These are phyloP conservation scores for Morinoia aosen DNA, from an alignment of 2,888 invertebrate species.

Conservation along the genomic window DNA sequence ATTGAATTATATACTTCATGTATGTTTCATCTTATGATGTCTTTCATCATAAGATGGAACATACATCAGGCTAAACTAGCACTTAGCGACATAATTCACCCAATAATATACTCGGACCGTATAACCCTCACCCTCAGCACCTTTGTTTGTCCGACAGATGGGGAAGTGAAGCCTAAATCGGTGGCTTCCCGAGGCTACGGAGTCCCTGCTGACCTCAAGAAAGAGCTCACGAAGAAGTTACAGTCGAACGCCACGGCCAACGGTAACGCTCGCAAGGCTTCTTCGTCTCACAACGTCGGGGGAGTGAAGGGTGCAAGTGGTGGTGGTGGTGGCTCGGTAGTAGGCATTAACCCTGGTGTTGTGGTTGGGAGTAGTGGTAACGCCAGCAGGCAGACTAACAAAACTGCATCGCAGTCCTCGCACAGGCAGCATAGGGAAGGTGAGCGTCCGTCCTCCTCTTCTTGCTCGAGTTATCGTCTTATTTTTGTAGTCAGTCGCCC, in stretches of 20 bases:
- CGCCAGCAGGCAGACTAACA: neutral
- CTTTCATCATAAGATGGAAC: no score
- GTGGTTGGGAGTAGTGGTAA: conserved; percentile 27
- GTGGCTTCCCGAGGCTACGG: conserved; percentile 57
- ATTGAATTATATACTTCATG: no score
- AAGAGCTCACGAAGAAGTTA: conserved; percentile 53
- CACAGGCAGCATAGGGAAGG: neutral
- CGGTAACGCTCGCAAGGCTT: conserved; percentile 48
- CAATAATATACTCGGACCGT: no score
- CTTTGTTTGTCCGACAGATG: neutral
- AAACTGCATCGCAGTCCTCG: neutral
- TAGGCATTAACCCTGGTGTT: conserved; percentile 34
- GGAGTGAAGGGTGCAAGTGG: conserved; percentile 13
- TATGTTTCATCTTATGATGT: no score
- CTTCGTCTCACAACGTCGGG: neutral
- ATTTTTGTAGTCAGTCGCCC: no score
- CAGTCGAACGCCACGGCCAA: conserved; percentile 42
- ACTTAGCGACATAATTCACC: no score
- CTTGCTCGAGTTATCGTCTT: no score
- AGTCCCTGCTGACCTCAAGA: conserved; percentile 59
- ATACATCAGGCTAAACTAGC: no score
- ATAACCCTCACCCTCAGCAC: no score
- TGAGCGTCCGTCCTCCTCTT: neutral
- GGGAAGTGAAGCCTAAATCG: conserved; percentile 61
- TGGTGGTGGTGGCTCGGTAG: conserved; percentile 30